Evolutionary conservation across 2,113 vertebrate species (phyloP).

Genomic region (Ariopsis seemanni): DNA sequence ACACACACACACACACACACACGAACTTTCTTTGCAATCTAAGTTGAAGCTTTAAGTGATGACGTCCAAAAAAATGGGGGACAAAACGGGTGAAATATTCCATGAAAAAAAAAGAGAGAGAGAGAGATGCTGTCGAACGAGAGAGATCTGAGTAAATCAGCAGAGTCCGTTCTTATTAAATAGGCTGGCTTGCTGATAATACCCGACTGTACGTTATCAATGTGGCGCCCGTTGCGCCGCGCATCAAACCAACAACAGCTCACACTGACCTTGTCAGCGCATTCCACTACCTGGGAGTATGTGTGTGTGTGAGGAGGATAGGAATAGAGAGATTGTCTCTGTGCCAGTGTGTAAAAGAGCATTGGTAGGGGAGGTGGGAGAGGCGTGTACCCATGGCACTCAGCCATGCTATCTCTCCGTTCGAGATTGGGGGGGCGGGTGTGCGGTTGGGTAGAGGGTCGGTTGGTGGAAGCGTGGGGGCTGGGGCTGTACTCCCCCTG

Average conservation of each 20-base stretch:
- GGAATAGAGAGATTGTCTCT: conserved; percentile 33
- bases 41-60: neutral
- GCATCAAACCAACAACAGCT: conserved; percentile 62
- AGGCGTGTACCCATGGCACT: conserved; percentile 60
- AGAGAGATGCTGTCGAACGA: neutral
- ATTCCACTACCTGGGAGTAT: conserved; percentile 73
- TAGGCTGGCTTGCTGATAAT: conserved; percentile 65
- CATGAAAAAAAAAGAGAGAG: neutral
- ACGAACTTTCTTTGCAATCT: neutral
- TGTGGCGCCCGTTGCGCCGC: conserved; percentile 63
- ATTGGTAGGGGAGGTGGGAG: conserved; percentile 39
- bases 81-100: neutral
- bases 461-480: neutral
- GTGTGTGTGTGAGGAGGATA: conserved; percentile 34
- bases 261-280: conserved; percentile 69
- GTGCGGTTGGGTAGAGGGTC: neutral
- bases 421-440: conserved; percentile 37
- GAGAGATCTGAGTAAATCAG: conserved; percentile 20
- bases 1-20: too few relatives aligned
- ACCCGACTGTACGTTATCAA: conserved; percentile 65
- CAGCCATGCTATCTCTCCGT: conserved; percentile 64
- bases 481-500: neutral
- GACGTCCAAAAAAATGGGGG: neutral
- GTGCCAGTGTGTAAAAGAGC: conserved; percentile 52
- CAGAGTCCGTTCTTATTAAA: conserved; percentile 60